Percentiles rank a stretch among this genome's conserved stretches.
phyloP scores from a whole-genome alignment of 2,888 invertebrate genomes.

The Portevinia maculata region DNA sequence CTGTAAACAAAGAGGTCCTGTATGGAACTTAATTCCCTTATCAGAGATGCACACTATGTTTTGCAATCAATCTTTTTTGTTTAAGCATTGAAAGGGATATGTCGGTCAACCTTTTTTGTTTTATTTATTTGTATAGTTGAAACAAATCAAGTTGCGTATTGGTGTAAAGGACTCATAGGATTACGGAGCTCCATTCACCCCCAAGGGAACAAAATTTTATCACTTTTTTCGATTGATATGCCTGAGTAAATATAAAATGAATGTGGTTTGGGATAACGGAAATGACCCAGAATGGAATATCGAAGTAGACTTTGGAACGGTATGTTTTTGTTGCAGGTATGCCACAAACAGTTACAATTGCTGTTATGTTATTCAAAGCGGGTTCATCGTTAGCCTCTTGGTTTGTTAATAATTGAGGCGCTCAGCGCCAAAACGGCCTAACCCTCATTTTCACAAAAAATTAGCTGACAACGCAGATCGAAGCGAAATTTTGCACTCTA shows the following conservation, averaged over 20 bases:
- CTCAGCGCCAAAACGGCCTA: too few species aligned
- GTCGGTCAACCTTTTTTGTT: slow-evolving; percentile 20
- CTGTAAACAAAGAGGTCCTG: not conserved
- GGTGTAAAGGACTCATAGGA: slow-evolving; percentile 39
- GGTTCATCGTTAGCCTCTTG: too few species aligned
- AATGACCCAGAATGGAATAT: too few species aligned
- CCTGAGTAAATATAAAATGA: slow-evolving; percentile 61
- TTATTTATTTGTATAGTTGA: slow-evolving; percentile 4
- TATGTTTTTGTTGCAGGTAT: too few species aligned
- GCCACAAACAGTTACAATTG: too few species aligned
- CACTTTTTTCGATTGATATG: slow-evolving; percentile 45
- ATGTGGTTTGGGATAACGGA: too few species aligned
- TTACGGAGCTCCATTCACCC: not conserved
- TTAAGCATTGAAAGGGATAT: slow-evolving; percentile 24
- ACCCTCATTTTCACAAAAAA: too few species aligned
- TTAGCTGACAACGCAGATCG: too few species aligned
- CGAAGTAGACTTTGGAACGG: too few species aligned
- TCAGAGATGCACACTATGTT: slow-evolving; percentile 45
- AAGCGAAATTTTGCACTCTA: too few species aligned
- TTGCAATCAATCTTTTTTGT: slow-evolving; percentile 64
- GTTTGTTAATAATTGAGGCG: too few species aligned
- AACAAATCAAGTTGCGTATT: slow-evolving; percentile 63
- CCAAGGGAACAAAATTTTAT: slow-evolving; percentile 41
- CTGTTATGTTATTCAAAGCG: too few species aligned
- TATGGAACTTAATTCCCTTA: slow-evolving; percentile 50